phyloP scores from a whole-genome alignment of 2,113 vertebrate species.

The Percopsis transmontana region DNA sequence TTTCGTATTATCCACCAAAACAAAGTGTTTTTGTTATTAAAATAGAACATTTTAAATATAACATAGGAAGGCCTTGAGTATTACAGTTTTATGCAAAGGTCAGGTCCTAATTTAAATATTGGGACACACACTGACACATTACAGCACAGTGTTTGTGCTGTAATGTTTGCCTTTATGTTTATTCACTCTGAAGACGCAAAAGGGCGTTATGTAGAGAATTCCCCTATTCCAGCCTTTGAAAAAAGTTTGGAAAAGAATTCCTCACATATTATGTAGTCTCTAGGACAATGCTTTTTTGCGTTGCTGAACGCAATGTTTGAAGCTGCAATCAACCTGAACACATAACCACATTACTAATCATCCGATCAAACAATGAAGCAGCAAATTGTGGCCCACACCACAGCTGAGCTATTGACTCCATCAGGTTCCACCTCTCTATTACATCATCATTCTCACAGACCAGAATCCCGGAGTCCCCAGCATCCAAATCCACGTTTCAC shows the following conservation, averaged over 20 bases:
- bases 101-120: no score
- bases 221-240: neutral
- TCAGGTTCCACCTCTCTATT: conserved; percentile 58
- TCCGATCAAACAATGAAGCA: conserved; percentile 68
- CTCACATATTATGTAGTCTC: no score
- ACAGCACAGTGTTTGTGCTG: neutral
- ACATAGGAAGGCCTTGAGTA: no score
- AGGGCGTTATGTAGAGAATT: no score
- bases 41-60: no score
- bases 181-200: neutral
- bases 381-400: conserved; percentile 61
- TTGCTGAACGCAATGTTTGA: conserved; percentile 37
- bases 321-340: conserved; percentile 66
- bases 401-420: conserved; percentile 73
- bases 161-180: neutral
- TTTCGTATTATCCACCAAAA: no score
- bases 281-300: no score
- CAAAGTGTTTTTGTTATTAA: no score
- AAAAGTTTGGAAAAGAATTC: neutral
- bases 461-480: conserved; percentile 62
- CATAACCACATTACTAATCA: conserved; percentile 72
- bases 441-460: conserved; percentile 73
- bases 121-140: neutral
- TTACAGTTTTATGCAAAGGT: no score
- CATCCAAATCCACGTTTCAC: conserved; percentile 20